A percentile compares a stretch with the other conserved stretches of the same genome.
Evolutionary conservation across 2,888 invertebrate genomes (phyloP).

Genomic region (Celastrina argiolus): DNA sequence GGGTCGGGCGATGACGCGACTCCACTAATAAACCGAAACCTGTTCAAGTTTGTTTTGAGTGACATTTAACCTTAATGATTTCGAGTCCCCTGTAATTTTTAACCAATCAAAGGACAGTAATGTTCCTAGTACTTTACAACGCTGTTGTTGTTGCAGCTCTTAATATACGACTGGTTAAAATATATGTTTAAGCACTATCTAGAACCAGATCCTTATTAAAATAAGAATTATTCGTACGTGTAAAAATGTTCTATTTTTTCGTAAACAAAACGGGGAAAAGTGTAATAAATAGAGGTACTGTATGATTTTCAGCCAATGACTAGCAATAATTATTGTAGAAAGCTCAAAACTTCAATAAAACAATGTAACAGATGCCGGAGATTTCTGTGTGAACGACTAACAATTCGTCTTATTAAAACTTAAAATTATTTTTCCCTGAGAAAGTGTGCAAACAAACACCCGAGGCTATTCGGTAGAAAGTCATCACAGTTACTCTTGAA

Average conservation of each 20-base stretch:
- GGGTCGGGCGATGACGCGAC: constrained; percentile 62
- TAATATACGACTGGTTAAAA: neutral
- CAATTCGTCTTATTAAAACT: constrained; percentile 15
- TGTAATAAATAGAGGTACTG: no score
- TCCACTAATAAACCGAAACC: constrained; percentile 49
- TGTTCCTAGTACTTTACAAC: neutral
- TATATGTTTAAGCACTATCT: neutral
- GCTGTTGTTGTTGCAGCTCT: neutral
- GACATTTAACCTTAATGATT: constrained; percentile 30
- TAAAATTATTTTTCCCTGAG: constrained; percentile 15
- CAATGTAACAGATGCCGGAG: neutral
- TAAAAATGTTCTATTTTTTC: no score
- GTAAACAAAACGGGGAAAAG: no score
- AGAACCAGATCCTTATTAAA: no score
- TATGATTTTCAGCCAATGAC: neutral
- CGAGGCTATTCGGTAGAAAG: constrained; percentile 19
- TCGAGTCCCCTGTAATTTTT: constrained; percentile 18
- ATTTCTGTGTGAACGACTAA: constrained; percentile 14
- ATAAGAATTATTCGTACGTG: no score
- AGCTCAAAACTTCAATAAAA: constrained; percentile 6
- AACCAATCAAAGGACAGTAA: constrained; percentile 3
- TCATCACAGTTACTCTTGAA: constrained; percentile 9
- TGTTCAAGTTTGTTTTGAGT: constrained; percentile 39
- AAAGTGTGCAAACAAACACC: constrained; percentile 19
- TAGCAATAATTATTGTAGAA: neutral